These are phyloP conservation scores for Crocidura indochinensis DNA, from an alignment of 2,797 vertebrate species.

Conservation along the genomic window DNA sequence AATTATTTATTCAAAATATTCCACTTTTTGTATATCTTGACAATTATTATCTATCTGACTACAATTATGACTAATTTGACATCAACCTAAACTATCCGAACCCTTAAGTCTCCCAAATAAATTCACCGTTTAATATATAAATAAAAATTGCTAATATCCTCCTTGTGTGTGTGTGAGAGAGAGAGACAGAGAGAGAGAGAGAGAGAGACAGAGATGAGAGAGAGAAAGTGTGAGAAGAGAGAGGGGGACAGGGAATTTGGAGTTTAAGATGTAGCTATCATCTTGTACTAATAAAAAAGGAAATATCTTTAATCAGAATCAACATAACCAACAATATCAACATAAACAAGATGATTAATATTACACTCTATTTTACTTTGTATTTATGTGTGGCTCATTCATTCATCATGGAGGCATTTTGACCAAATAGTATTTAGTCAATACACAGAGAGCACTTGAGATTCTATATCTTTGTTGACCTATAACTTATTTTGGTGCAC, in stretches of 20 bases:
- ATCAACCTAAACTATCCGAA: neutral
- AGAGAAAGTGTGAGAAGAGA: too few species aligned
- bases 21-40: too few species aligned
- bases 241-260: too few species aligned
- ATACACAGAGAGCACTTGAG: neutral
- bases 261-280: too few species aligned
- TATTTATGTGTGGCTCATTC: neutral
- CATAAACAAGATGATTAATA: too few species aligned
- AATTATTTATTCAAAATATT: neutral
- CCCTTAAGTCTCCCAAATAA: neutral
- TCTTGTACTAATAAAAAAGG: too few species aligned
- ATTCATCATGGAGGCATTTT: neutral
- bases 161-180: too few species aligned
- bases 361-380: neutral
- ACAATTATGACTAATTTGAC: neutral
- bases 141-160: rapidly evolving
- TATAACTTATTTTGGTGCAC: neutral
- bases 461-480: neutral
- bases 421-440: neutral
- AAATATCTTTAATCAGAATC: too few species aligned
- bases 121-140: neutral
- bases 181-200: neutral
- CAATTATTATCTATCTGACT: neutral
- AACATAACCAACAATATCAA: too few species aligned
- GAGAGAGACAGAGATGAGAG: neutral